These are phyloP conservation scores for Eupeodes luniger DNA, from an alignment of 2,888 invertebrate genomes.

Conservation along the genomic window DNA sequence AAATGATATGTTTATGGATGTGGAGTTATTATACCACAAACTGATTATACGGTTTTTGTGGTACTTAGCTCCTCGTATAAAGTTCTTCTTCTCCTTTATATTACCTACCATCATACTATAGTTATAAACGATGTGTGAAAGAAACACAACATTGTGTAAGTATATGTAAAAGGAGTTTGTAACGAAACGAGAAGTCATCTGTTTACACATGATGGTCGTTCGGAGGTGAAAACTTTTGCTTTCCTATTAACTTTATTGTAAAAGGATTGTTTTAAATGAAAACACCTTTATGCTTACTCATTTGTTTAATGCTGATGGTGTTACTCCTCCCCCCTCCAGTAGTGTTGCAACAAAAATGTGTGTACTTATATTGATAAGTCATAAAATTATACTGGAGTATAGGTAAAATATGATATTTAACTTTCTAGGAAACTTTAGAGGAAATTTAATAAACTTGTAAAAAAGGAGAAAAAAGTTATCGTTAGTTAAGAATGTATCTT, in stretches of 20 bases:
- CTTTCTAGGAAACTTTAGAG: no score
- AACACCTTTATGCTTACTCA: slow-evolving; percentile 54
- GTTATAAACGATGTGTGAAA: slow-evolving; percentile 27
- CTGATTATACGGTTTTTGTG: slow-evolving; percentile 75
- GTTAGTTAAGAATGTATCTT: no score
- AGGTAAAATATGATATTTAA: no score
- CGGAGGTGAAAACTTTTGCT: slow-evolving; percentile 54
- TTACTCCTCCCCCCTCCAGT: no score
- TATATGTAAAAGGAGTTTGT: not conserved
- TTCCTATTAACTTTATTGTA: slow-evolving; percentile 21
- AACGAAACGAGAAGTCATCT: slow-evolving; percentile 26
- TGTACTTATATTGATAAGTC: slow-evolving; percentile 16
- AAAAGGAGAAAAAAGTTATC: no score
- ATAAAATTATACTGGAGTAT: slow-evolving; percentile 21
- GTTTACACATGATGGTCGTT: slow-evolving; percentile 23
- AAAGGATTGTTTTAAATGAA: slow-evolving; percentile 70
- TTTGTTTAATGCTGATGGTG: slow-evolving; percentile 22
- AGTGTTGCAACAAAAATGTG: slow-evolving; percentile 19
- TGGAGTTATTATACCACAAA: slow-evolving; percentile 75
- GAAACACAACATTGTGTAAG: not conserved
- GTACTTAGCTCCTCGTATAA: slow-evolving; percentile 72
- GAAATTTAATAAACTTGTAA: no score
- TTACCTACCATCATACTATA: not conserved
- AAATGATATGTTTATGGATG: slow-evolving; percentile 76
- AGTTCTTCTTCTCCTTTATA: slow-evolving; percentile 50